Evolutionary conservation across 1,140 invertebrate genomes (phyloP).

Genomic region (Venturia canescens): DNA sequence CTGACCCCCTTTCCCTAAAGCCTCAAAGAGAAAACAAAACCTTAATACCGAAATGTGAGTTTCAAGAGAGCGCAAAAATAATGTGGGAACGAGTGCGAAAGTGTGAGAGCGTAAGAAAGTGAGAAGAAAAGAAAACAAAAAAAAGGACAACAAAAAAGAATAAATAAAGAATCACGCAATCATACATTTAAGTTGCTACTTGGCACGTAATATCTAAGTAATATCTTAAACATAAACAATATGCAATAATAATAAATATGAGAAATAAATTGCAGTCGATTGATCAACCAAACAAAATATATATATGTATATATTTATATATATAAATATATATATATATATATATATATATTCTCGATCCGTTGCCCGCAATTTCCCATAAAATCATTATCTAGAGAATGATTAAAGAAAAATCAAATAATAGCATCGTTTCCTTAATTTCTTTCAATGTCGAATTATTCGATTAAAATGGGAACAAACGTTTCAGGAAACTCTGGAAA

Average conservation of each 20-base stretch:
- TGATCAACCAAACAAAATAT: conserved; percentile 41
- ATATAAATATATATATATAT: conserved; percentile 1
- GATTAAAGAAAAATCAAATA: too few relatives aligned
- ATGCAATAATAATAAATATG: conserved; percentile 78
- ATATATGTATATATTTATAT: conserved; percentile 7
- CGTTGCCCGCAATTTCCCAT: too few relatives aligned
- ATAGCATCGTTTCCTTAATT: too few relatives aligned
- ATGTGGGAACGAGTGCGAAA: not conserved
- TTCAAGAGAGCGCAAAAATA: conserved; percentile 23
- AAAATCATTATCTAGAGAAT: too few relatives aligned
- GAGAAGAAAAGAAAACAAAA: conserved; percentile 1
- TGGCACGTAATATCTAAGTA: conserved; percentile 77
- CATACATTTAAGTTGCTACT: conserved; percentile 78
- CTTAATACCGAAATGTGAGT: conserved; percentile 54
- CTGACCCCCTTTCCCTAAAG: conserved; percentile 24
- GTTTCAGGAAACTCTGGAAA: too few relatives aligned
- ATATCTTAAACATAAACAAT: conserved; percentile 78
- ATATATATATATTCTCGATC: not conserved
- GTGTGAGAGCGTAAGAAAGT: conserved; percentile 2
- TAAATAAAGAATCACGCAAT: conserved; percentile 76
- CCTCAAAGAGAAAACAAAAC: conserved; percentile 39
- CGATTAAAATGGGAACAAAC: too few relatives aligned
- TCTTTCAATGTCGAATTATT: too few relatives aligned
- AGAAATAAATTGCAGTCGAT: conserved; percentile 64
- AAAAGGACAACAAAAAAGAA: conserved; percentile 45